Conservation (phyloP, 2,888 invertebrate genomes). For the Luperina testacea region DNA sequence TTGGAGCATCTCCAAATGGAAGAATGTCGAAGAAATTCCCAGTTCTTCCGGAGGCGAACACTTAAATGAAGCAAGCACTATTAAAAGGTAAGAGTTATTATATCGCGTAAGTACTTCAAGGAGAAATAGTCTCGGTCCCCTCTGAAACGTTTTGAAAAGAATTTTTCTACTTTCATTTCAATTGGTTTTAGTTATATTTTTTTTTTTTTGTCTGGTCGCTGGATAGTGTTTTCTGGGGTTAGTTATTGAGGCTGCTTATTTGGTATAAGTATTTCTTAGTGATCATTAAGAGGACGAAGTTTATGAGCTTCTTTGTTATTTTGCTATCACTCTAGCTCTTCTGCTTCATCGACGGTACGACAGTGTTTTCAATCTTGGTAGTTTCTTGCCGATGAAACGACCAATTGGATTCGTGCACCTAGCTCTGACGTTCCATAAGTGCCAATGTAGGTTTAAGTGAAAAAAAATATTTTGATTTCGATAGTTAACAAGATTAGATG, state of each 20-base stretch:
- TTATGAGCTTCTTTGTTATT: background rate
- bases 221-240: slow-evolving; percentile 4
- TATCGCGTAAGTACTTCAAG: slow-evolving; percentile 59
- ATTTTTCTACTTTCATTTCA: slow-evolving; percentile 48
- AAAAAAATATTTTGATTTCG: no score
- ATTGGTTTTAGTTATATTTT: slow-evolving; percentile 54
- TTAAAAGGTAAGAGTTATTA: slow-evolving; percentile 80
- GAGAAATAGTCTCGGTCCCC: slow-evolving; percentile 48
- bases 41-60: slow-evolving; percentile 63
- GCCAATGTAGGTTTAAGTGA: no score
- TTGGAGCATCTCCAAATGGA: slow-evolving; percentile 87
- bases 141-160: slow-evolving; percentile 45
- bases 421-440: no score
- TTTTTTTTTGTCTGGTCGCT: slow-evolving; percentile 11
- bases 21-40: slow-evolving; percentile 61
- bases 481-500: no score
- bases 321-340: background rate
- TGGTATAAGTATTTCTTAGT: background rate
- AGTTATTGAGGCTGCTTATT: background rate
- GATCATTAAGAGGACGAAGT: background rate
- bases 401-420: no score
- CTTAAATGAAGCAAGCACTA: slow-evolving; percentile 73
- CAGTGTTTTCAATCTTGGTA: background rate
- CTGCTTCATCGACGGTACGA: background rate
- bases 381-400: no score